phyloP scores from a whole-genome alignment of 2,797 vertebrate genomes.

The Acanthurus tractus region DNA sequence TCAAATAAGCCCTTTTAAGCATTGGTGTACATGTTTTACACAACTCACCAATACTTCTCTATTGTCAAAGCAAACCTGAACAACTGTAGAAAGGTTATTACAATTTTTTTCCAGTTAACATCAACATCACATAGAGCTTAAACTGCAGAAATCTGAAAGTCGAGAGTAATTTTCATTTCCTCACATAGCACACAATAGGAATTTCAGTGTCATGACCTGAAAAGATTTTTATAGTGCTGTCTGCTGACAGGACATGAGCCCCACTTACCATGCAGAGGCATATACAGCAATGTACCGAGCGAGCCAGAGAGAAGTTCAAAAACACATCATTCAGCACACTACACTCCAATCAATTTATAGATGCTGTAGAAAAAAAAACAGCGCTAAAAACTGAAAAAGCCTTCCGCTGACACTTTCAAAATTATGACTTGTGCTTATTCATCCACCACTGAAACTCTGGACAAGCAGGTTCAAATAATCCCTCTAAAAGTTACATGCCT shows the following conservation, averaged over 20 bases:
- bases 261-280: conserved; percentile 1
- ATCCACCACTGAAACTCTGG: conserved; percentile 15
- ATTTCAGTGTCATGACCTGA: conserved; percentile 35
- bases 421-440: conserved; percentile 16
- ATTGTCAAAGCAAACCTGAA: conserved; percentile 1
- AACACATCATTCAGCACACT: conserved; percentile 18
- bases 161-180: conserved; percentile 26
- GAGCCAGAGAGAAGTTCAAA: conserved; percentile 16
- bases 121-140: conserved; percentile 19
- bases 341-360: conserved; percentile 18
- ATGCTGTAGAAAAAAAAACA: conserved; percentile 7
- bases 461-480: conserved; percentile 19
- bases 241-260: conserved; percentile 12
- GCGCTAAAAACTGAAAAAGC: neutral
- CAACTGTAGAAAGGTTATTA: neutral
- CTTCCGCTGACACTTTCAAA: conserved; percentile 2
- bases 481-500: conserved; percentile 12
- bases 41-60: neutral
- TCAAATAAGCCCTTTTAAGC: neutral
- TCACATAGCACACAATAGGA: neutral
- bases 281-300: neutral
- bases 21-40: neutral
- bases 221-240: conserved; percentile 11
- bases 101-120: conserved; percentile 1
- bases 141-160: conserved; percentile 5